Base-by-base conservation (phyloP, 2,113 vertebrate genomes). In the Pygoscelis adeliae region DNA sequence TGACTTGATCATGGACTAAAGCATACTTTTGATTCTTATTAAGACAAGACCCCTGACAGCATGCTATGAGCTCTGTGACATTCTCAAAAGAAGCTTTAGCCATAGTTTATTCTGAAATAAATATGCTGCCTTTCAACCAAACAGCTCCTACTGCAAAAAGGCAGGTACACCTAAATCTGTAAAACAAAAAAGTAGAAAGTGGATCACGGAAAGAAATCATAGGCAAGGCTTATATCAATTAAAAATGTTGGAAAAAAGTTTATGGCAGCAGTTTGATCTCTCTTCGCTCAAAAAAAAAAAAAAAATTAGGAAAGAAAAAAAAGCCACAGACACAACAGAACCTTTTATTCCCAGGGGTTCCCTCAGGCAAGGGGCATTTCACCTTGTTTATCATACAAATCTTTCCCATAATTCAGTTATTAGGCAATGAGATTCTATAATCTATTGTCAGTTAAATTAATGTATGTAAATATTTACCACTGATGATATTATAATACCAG, bases 381-480 rank as follows among this genome's bases (percentile, higher is more conserved):
- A 86, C 44, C 27, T 42, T 84, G 26, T 46, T 93, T 83, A 59
- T 93, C 52, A 59, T 36, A 74, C 4, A 85, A 52, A 91, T 44
- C 13, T 81, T 89, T 93, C 58, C 20, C 70, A 81, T 96, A 93
- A 87, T 85, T 69, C 56, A 92, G 59, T 27, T 87, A 93, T 87
- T 91, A 47, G 79, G 18, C 50, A 81, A 86, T 2, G 15, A 74
- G 58, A 82, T 83, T 95, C 55, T 83, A 23, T 73, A 95, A 86
- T 29, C 13, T 88, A 72, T 71, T 93, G 40, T 59, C 79, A 92
- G 63, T 42, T 92, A 86, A 95, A 96, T 94, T 80, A 88, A 94
- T 63, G 25, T 81, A 67, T 66, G 38, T 71, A 40, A 86, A 85
- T 69, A 49, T 81, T 86, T 95, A 93, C 47, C 6, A 11, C 20